phyloP scores from a whole-genome alignment of 2,113 vertebrate genomes.

The Tamias sibiricus region DNA sequence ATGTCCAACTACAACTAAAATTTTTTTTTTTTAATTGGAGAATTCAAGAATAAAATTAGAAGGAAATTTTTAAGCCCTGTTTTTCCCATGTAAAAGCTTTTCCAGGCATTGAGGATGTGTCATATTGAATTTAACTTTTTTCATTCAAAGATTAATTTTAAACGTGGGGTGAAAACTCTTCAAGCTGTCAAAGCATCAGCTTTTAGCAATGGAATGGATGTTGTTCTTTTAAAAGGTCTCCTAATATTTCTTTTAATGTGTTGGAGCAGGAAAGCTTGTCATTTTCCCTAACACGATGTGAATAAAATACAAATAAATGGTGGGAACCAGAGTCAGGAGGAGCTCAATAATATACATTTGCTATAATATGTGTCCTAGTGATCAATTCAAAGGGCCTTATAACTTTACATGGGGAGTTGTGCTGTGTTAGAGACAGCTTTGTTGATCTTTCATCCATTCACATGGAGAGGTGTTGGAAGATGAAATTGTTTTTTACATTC shows the following conservation, averaged over 20 bases:
- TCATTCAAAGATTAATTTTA: constrained; percentile 66
- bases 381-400: background rate
- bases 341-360: background rate
- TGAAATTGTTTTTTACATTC: constrained; percentile 76
- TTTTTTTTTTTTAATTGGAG: background rate
- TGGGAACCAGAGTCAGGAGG: background rate
- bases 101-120: constrained; percentile 1
- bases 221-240: constrained; percentile 65
- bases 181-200: constrained; percentile 49
- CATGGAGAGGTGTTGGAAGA: constrained; percentile 42
- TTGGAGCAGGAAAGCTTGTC: constrained; percentile 26
- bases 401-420: background rate
- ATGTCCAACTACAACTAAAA: too few relatives aligned
- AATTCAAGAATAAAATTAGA: constrained; percentile 26
- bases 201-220: constrained; percentile 60
- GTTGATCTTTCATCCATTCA: constrained; percentile 66
- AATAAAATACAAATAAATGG: constrained; percentile 25
- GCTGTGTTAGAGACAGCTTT: background rate
- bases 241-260: constrained; percentile 57
- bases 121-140: constrained; percentile 50
- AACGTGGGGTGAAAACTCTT: constrained; percentile 54
- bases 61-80: background rate
- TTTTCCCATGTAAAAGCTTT: constrained; percentile 36
- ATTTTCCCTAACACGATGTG: constrained; percentile 26
- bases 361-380: background rate